phyloP scores from a whole-genome alignment of 2,888 invertebrate genomes.

The Ypsolopha scabrella region DNA sequence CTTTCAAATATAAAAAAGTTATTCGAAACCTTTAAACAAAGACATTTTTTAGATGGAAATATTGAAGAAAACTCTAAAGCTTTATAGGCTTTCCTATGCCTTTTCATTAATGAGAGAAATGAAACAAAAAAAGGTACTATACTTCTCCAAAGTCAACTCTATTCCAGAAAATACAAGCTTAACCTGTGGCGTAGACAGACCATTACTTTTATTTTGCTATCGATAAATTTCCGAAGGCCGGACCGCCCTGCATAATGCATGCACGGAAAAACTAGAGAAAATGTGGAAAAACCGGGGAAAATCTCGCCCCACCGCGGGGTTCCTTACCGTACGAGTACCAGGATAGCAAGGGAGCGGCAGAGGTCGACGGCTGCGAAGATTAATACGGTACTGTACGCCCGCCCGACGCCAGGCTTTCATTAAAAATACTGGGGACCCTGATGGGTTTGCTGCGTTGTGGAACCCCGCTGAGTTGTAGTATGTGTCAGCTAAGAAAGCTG shows the following conservation, averaged over 20 bases:
- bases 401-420: conserved; percentile 61
- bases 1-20: no score
- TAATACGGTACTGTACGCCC: conserved; percentile 59
- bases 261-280: conserved; percentile 44
- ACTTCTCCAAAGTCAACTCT: no score
- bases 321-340: conserved; percentile 55
- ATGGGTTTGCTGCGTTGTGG: conserved; percentile 27
- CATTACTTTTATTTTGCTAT: conserved; percentile 40
- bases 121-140: neutral
- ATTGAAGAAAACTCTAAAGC: no score
- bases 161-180: neutral
- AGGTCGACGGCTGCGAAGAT: conserved; percentile 53
- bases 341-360: conserved; percentile 48
- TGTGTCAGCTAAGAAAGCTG: neutral
- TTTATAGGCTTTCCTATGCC: no score
- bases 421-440: conserved; percentile 52
- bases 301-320: conserved; percentile 42
- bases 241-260: conserved; percentile 59
- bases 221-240: conserved; percentile 47
- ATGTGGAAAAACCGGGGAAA: conserved; percentile 47
- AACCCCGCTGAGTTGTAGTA: neutral
- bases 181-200: neutral
- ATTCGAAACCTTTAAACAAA: no score
- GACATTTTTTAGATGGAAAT: no score
- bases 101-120: neutral